Conservation (phyloP, 2,888 invertebrate genomes). For the Dryobota labecula region DNA sequence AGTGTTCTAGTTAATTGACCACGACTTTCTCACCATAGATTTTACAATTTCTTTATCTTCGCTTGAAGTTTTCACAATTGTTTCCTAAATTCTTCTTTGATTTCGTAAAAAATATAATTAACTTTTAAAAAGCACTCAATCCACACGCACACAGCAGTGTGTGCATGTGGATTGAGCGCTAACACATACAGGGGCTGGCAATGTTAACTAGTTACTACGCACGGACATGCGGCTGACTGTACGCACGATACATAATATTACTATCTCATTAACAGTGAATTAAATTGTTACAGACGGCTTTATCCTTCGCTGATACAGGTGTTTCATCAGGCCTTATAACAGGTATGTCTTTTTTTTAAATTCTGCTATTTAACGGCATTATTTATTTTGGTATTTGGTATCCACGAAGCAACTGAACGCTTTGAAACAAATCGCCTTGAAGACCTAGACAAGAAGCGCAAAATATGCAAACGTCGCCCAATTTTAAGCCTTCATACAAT, state of each 20-base stretch:
- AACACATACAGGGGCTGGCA: not conserved
- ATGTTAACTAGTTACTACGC: not conserved
- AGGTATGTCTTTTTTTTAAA: not conserved
- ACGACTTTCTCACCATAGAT: no score
- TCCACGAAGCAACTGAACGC: not conserved
- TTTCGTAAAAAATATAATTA: no score
- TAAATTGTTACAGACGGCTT: slow-evolving; percentile 25
- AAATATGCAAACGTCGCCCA: not conserved
- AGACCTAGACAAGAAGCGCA: not conserved
- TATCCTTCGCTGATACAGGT: not conserved
- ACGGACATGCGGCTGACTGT: not conserved
- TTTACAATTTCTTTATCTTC: no score
- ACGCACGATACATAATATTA: not conserved
- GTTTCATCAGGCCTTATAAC: no score
- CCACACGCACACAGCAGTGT: no score
- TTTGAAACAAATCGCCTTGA: not conserved
- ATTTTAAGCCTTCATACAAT: not conserved
- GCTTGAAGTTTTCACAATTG: no score
- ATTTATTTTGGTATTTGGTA: not conserved
- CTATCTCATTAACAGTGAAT: not conserved
- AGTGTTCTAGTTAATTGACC: no score
- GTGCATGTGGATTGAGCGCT: no score
- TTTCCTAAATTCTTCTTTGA: no score
- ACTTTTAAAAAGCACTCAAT: no score
- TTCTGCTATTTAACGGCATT: not conserved